These are phyloP conservation scores for Leptinotarsa peninsularis DNA, from an alignment of 2,888 invertebrate genomes.

Conservation along the genomic window DNA sequence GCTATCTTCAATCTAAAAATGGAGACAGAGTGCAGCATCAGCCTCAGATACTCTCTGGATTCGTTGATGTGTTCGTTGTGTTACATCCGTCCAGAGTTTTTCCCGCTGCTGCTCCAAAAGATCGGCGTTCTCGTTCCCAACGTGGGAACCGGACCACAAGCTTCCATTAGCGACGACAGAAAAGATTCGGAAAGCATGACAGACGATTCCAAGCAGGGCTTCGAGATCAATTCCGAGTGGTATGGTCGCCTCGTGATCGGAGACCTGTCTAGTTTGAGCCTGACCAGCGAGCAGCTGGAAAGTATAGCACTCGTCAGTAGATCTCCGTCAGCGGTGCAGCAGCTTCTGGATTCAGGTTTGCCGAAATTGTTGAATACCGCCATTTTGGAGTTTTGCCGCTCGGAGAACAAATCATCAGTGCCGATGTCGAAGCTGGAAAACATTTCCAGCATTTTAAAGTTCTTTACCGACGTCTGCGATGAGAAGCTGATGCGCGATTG, in stretches of 20 bases:
- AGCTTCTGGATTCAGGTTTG: slow-evolving; percentile 81
- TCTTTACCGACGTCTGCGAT: slow-evolving; percentile 83
- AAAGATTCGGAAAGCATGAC: slow-evolving; percentile 73
- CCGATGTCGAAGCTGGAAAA: slow-evolving; percentile 72
- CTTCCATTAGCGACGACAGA: slow-evolving; percentile 73
- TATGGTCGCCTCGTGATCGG: slow-evolving; percentile 71
- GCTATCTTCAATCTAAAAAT: slow-evolving; percentile 83
- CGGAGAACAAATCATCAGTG: slow-evolving; percentile 54
- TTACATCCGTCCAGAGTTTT: slow-evolving; percentile 83
- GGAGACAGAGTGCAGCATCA: slow-evolving; percentile 76
- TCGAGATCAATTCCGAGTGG: slow-evolving; percentile 70
- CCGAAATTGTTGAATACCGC: slow-evolving; percentile 74
- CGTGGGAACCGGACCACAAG: slow-evolving; percentile 67
- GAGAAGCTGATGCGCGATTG: slow-evolving; percentile 88
- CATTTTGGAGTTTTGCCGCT: slow-evolving; percentile 68
- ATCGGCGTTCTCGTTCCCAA: slow-evolving; percentile 75
- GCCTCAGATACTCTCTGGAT: slow-evolving; percentile 87
- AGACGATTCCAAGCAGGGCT: slow-evolving; percentile 74
- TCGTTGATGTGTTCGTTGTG: slow-evolving; percentile 88
- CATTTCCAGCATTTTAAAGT: slow-evolving; percentile 78
- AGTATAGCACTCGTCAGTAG: slow-evolving; percentile 85
- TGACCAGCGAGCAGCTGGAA: slow-evolving; percentile 76
- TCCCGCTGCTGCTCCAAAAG: slow-evolving; percentile 78
- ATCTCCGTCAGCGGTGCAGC: slow-evolving; percentile 81
- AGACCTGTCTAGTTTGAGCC: slow-evolving; percentile 69